Evolutionary conservation across 2,113 vertebrate species (phyloP).

Genomic region (Podocnemis expansa): DNA sequence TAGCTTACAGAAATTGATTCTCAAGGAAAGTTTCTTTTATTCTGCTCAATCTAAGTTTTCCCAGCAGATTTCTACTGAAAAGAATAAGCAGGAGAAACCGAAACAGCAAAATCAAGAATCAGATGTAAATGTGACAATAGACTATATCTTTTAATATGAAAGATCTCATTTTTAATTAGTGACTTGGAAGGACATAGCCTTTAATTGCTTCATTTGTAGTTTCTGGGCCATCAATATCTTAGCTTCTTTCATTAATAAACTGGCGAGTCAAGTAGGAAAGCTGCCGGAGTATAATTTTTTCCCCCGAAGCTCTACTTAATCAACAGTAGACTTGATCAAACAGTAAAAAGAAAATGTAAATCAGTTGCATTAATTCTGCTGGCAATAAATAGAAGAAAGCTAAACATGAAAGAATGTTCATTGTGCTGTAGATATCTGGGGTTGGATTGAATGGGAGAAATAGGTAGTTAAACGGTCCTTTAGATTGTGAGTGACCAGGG

Average conservation of each 20-base stretch:
- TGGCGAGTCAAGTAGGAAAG: conserved; percentile 78
- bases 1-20: conserved; percentile 52
- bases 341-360: conserved; percentile 78
- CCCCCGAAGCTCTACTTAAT: conserved; percentile 80
- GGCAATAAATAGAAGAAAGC: conserved; percentile 76
- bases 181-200: conserved; percentile 77
- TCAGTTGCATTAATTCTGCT: conserved; percentile 78
- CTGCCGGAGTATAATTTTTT: conserved; percentile 70
- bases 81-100: conserved; percentile 15
- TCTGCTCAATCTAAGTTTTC: conserved; percentile 48
- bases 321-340: conserved; percentile 80
- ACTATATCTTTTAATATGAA: conserved; percentile 66
- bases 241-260: conserved; percentile 85
- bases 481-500: conserved; percentile 79
- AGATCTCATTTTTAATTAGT: conserved; percentile 77
- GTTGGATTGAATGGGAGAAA: conserved; percentile 58
- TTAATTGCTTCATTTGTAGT: conserved; percentile 80
- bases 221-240: conserved; percentile 80
- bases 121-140: conserved; percentile 63
- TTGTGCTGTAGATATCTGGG: conserved; percentile 57
- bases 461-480: conserved; percentile 78
- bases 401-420: conserved; percentile 70
- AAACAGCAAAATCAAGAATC: conserved; percentile 48
- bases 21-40: conserved; percentile 43
- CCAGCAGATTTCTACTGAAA: conserved; percentile 41